A percentile compares a stretch with the other conserved stretches of the same genome.
Conservation (phyloP, 2,888 invertebrate species). For the Tinea trinotella region DNA sequence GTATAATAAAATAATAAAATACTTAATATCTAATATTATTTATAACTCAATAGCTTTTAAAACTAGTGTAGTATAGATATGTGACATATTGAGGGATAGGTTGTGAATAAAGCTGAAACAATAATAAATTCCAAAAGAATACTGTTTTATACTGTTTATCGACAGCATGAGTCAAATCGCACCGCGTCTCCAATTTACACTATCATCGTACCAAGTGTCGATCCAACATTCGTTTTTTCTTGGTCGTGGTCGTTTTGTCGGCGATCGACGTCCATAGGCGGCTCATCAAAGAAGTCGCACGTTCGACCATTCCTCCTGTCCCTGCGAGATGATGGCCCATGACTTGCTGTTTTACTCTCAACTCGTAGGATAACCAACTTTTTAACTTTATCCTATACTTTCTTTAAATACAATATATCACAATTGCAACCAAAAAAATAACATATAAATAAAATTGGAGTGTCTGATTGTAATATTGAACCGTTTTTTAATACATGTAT, state of each 20-base stretch:
- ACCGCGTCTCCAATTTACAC: constrained; percentile 61
- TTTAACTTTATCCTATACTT: neutral
- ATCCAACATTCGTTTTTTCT: constrained; percentile 47
- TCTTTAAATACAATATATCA: too few relatives aligned
- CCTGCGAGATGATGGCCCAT: constrained; percentile 31
- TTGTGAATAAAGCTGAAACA: too few relatives aligned
- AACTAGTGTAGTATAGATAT: too few relatives aligned
- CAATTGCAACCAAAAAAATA: too few relatives aligned
- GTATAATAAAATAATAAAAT: too few relatives aligned
- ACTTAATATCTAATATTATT: too few relatives aligned
- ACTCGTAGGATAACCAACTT: constrained; percentile 15
- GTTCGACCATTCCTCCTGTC: constrained; percentile 51
- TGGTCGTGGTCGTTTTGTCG: constrained; percentile 59
- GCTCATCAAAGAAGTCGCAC: constrained; percentile 56
- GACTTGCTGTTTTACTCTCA: constrained; percentile 54
- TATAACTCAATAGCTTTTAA: too few relatives aligned
- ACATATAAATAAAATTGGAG: too few relatives aligned
- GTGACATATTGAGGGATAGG: too few relatives aligned
- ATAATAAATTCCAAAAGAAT: constrained; percentile 48
- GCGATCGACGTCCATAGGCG: constrained; percentile 64
- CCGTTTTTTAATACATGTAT: too few relatives aligned
- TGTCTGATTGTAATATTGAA: too few relatives aligned
- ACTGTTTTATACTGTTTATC: constrained; percentile 54
- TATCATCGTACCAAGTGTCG: constrained; percentile 65
- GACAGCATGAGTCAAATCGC: constrained; percentile 58